These are phyloP conservation scores for Oopsacas minuta DNA, from an alignment of 37 sponge, comb jelly and placozoan species.

Conservation along the genomic window DNA sequence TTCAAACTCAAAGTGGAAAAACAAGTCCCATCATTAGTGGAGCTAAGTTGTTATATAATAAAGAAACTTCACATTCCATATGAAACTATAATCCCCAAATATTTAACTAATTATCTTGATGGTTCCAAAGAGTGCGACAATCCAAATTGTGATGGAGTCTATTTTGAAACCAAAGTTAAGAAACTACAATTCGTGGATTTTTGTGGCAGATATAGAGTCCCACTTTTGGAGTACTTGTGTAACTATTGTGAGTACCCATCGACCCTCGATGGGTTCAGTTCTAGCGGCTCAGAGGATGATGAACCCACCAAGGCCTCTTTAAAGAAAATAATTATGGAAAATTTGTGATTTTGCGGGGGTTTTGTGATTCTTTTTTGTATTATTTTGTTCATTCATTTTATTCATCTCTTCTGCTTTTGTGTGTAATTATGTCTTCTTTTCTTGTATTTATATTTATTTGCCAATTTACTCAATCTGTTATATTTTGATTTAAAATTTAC, in stretches of 20 bases:
- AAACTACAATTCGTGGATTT: constrained; percentile 84
- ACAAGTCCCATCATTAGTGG: constrained; percentile 44
- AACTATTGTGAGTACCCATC: not conserved
- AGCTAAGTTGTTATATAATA: constrained; percentile 39
- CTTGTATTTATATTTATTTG: too few species aligned
- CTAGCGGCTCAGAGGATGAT: not conserved
- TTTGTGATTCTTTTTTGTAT: too few species aligned
- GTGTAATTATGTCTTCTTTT: too few species aligned
- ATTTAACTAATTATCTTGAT: constrained; percentile 38
- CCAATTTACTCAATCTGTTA: not conserved
- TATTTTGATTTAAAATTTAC: too few species aligned
- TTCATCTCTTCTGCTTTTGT: too few species aligned
- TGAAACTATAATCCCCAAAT: constrained; percentile 28
- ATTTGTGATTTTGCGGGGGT: too few species aligned
- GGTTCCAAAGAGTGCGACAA: constrained; percentile 63
- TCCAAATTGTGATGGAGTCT: constrained; percentile 67
- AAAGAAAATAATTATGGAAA: not conserved
- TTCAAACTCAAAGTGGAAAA: constrained; percentile 55
- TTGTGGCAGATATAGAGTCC: constrained; percentile 86
- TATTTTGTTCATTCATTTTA: too few species aligned
- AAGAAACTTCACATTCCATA: constrained; percentile 39
- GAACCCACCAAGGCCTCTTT: not conserved
- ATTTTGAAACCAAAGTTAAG: constrained; percentile 46
- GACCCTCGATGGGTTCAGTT: not conserved
- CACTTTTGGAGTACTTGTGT: constrained; percentile 76